Base-by-base conservation (phyloP, 2,888 invertebrate species). In the Trilocha varians region DNA sequence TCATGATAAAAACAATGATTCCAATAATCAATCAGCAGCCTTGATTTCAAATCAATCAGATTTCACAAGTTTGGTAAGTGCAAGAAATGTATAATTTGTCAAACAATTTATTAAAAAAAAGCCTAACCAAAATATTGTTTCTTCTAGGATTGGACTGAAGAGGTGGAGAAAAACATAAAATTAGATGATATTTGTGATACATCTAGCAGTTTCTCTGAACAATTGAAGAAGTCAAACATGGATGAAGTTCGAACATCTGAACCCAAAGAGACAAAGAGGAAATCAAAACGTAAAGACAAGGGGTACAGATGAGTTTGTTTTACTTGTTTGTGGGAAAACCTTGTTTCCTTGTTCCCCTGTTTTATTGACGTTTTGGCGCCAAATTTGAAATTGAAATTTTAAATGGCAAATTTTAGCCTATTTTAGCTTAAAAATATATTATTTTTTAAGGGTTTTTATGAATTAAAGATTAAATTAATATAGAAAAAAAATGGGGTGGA, bases 111-210 rank as follows among this genome's bases (percentile, higher is more conserved):
- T 2, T 9, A 25, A 25, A 3, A 25, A 18, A 18, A 4, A 11
- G 25, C 13, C 13, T 5, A 32, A 17, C 15, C 16, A 16, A 13
- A 32, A 40, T 25, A 36, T 48, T 47, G 43, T 39, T 35, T 44
- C 39, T 55, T 56, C 13, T 46, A 87, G 87, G 86, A 86, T 57
- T 87, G 87, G 87, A 84, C 78, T 45, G 85, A 86, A 50, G 86
- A 87, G 69, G 83, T 85, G 6, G 87, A 87, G 50, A 84, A 82
- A 48, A 78, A 82, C 47, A 80, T 79, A 40, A 80, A 80, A 59
- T 53, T 85, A 14, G 85, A 84, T 54, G 84, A 84, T 37, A 50
- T 72, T 47, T 67, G 70, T 57, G 78, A 82, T 47, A 63, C 79
- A 13, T 68, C 77, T 14, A 66, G 68, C 5, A 76, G 77, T 60